Conservation (phyloP, 2,797 vertebrate genomes). For the Halcyon smyrnensis region DNA sequence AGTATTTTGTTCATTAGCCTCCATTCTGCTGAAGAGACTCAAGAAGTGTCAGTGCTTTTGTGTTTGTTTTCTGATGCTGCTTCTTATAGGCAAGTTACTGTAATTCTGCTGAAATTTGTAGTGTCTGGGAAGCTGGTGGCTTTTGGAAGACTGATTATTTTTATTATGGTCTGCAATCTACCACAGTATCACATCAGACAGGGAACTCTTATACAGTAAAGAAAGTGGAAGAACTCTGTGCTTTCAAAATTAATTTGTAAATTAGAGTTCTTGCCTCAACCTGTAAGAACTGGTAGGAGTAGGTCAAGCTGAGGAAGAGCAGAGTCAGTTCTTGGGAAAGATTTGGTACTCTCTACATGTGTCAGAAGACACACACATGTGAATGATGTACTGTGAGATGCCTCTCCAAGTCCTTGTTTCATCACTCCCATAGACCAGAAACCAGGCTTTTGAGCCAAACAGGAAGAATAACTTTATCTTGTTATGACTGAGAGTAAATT, state of each 20-base stretch:
- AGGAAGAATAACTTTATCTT: background rate
- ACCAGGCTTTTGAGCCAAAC: background rate
- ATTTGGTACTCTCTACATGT: background rate
- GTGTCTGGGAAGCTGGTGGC: background rate
- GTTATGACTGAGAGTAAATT: background rate
- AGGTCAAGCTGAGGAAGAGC: background rate
- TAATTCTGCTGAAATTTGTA: background rate
- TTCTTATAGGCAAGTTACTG: background rate
- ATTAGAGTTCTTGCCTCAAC: background rate
- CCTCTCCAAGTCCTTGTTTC: background rate
- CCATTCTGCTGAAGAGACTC: background rate
- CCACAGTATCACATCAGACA: background rate
- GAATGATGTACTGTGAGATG: background rate
- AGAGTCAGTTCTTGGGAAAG: background rate
- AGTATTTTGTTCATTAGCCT: background rate
- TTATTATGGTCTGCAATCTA: background rate
- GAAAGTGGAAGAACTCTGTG: background rate
- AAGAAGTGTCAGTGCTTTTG: background rate
- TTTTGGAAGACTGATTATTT: background rate
- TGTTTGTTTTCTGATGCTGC: background rate
- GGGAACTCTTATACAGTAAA: background rate
- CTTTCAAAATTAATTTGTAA: background rate
- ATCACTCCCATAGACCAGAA: background rate
- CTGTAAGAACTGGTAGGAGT: background rate
- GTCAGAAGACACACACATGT: background rate